Percentiles rank a stretch among this genome's conserved stretches.
Conservation (phyloP, 2,797 vertebrate genomes). For the Salmo trutta region DNA sequence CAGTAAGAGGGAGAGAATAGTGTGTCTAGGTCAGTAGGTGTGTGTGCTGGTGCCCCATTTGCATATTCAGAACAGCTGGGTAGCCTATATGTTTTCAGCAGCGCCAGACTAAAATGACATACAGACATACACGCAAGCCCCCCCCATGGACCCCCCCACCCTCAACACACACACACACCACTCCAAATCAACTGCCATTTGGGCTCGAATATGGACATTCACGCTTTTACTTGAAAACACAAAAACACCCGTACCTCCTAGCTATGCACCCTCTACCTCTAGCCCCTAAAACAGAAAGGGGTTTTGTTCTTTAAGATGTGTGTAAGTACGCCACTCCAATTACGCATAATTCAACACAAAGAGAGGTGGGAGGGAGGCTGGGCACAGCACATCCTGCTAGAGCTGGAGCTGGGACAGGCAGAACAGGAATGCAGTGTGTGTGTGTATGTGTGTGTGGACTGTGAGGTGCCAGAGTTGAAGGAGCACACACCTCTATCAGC, state of each 20-base stretch:
- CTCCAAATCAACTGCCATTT: constrained; percentile 39
- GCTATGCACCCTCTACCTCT: neutral
- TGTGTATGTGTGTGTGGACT: constrained; percentile 10
- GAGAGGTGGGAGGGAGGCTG: constrained; percentile 25
- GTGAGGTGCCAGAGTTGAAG: neutral
- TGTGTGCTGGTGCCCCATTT: constrained; percentile 49
- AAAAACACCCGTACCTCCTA: constrained; percentile 3
- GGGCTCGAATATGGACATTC: constrained; percentile 26
- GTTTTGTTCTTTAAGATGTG: constrained; percentile 73
- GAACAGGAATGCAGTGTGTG: constrained; percentile 9
- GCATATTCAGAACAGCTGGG: constrained; percentile 70
- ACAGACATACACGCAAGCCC: constrained; percentile 25
- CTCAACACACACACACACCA: constrained; percentile 14
- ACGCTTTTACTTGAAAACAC: constrained; percentile 33
- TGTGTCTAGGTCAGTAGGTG: constrained; percentile 44
- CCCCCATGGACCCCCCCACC: neutral
- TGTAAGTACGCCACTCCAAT: constrained; percentile 62
- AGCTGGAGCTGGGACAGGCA: too few relatives aligned
- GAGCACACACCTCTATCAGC: neutral
- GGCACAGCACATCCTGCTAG: neutral
- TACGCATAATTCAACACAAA: constrained; percentile 72
- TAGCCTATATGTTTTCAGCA: constrained; percentile 61
- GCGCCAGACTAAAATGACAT: constrained; percentile 50
- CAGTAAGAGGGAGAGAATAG: constrained; percentile 37
- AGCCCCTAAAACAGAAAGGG: constrained; percentile 65